Evolutionary conservation across 2,113 vertebrate species (phyloP).

Genomic region (Anoplopoma fimbria): DNA sequence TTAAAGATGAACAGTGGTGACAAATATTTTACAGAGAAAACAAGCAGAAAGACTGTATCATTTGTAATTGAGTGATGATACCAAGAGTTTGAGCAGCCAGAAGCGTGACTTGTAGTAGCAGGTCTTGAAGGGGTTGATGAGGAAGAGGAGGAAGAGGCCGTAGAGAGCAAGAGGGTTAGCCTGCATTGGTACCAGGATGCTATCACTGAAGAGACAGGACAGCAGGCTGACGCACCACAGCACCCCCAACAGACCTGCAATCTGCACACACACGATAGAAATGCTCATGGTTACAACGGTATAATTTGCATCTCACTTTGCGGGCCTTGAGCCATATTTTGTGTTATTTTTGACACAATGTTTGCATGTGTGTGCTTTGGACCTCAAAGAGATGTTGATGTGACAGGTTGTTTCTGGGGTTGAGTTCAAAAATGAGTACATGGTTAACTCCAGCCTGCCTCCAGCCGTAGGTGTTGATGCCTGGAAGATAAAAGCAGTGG

Average conservation of each 20-base stretch:
- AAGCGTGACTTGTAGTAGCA: constrained; percentile 99
- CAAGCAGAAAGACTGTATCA: too few species aligned
- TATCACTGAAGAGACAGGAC: constrained; percentile 90
- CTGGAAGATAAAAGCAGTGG: constrained; percentile 38
- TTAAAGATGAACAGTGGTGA: neutral
- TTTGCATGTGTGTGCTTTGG: constrained; percentile 31
- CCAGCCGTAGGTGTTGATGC: constrained; percentile 99
- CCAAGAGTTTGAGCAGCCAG: constrained; percentile 98
- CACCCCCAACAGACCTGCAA: constrained; percentile 93
- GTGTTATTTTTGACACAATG: neutral
- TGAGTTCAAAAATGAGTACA: constrained; percentile 98
- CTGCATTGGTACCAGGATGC: constrained; percentile 90
- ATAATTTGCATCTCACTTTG: neutral
- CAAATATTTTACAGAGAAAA: neutral
- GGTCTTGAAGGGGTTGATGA: constrained; percentile 98
- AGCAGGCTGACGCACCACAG: constrained; percentile 98
- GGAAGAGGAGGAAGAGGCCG: constrained; percentile 96
- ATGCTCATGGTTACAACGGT: neutral
- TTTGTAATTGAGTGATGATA: constrained; percentile 70
- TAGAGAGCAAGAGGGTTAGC: constrained; percentile 96
- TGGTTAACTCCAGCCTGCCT: constrained; percentile 99
- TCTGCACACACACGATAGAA: constrained; percentile 64
- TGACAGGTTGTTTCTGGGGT: constrained; percentile 97
- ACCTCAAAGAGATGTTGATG: constrained; percentile 99
- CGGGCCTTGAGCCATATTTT: neutral